These are phyloP conservation scores for Indicator maculatus DNA, from an alignment of 2,113 vertebrate species.

Conservation along the genomic window DNA sequence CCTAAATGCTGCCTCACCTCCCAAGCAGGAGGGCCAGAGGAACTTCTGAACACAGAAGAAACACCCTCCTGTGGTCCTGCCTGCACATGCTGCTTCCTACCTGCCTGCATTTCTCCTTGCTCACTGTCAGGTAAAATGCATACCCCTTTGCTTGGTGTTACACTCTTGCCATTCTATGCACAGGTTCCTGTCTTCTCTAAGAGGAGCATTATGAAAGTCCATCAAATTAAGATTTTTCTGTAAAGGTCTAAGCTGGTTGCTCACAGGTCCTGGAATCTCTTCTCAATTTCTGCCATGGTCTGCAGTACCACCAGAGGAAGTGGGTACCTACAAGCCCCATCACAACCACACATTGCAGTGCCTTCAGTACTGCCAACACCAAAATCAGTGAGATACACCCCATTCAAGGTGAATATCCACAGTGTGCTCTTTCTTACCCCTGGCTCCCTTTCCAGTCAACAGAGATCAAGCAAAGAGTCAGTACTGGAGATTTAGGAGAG, in stretches of 20 bases:
- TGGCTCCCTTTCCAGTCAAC: not conserved
- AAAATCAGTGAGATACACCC: not conserved
- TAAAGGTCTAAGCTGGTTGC: not conserved
- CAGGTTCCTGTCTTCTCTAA: not conserved
- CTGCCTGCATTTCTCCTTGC: constrained; percentile 27
- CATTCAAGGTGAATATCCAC: not conserved
- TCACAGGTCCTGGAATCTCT: not conserved
- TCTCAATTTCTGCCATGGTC: not conserved
- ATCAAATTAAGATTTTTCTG: not conserved
- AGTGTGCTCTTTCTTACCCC: not conserved
- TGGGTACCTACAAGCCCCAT: not conserved
- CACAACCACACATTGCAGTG: not conserved
- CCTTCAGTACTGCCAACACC: not conserved
- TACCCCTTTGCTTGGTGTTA: not conserved
- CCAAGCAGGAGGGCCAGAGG: not conserved
- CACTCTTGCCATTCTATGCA: not conserved
- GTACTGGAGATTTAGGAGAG: accelerated
- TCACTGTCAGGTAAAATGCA: not conserved
- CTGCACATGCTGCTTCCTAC: constrained; percentile 2
- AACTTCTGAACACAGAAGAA: not conserved
- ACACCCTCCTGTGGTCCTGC: not conserved
- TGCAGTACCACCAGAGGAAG: not conserved
- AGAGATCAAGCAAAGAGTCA: not conserved
- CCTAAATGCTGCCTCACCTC: constrained; percentile 33
- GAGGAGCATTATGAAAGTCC: not conserved